These are phyloP conservation scores for Syrphus vitripennis DNA, from an alignment of 2,888 invertebrate genomes.

Conservation along the genomic window DNA sequence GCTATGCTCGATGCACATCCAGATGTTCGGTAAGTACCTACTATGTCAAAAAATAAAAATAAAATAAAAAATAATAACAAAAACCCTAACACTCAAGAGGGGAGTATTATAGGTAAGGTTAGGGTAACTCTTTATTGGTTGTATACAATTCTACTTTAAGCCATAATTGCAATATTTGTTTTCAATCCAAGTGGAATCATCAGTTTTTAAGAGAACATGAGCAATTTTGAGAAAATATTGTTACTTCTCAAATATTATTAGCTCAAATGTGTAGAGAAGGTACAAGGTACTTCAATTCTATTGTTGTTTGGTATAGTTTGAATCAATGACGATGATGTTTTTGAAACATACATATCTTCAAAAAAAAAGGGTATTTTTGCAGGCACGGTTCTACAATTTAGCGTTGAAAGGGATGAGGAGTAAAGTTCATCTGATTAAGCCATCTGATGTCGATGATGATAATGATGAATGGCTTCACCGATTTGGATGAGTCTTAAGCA, in stretches of 20 bases:
- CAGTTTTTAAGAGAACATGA: constrained; percentile 33
- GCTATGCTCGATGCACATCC: constrained; percentile 99
- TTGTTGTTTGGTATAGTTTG: not conserved
- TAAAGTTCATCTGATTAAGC: too few species aligned
- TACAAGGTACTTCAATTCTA: not conserved
- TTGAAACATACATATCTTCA: not conserved
- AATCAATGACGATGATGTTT: constrained; percentile 8
- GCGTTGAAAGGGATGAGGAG: not conserved
- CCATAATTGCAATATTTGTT: constrained; percentile 54
- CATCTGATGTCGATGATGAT: too few species aligned
- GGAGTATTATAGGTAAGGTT: too few species aligned
- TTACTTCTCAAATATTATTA: constrained; percentile 3
- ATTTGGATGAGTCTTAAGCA: too few species aligned
- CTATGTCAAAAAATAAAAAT: not conserved
- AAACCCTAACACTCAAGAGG: not conserved
- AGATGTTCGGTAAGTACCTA: constrained; percentile 88
- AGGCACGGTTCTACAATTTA: not conserved
- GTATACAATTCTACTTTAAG: not conserved
- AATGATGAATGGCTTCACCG: too few species aligned
- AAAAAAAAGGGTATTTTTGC: not conserved
- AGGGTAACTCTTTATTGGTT: not conserved
- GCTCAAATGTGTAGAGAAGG: not conserved
- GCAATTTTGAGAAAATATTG: not conserved
- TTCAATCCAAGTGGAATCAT: constrained; percentile 47
- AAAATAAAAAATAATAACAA: not conserved